phyloP scores from a whole-genome alignment of 1,140 invertebrate species.

The Papilio xuthus region DNA sequence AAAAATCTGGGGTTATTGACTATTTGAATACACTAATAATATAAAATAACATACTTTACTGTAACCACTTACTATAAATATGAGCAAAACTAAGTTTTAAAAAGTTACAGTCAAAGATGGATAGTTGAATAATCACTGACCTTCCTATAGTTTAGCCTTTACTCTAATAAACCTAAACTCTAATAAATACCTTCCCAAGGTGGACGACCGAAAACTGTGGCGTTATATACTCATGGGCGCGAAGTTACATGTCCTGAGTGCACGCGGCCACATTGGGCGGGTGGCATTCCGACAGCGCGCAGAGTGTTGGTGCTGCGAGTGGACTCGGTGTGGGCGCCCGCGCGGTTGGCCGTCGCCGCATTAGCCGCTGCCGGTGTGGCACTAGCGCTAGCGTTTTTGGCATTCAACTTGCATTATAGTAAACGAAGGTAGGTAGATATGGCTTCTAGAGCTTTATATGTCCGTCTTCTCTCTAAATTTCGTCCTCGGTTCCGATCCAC shows the following conservation, averaged over 20 bases:
- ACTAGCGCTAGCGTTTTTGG: constrained; percentile 89
- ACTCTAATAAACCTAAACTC: too few relatives aligned
- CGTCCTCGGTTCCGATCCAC: too few relatives aligned
- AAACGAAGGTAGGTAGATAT: constrained; percentile 86
- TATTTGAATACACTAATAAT: too few relatives aligned
- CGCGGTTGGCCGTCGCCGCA: constrained; percentile 77
- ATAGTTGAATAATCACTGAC: too few relatives aligned
- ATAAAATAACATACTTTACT: too few relatives aligned
- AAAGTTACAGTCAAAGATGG: too few relatives aligned
- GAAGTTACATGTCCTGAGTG: constrained; percentile 87
- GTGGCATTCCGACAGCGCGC: constrained; percentile 89
- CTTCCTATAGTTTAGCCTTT: too few relatives aligned
- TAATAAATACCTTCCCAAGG: constrained; percentile 74
- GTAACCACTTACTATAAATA: too few relatives aligned
- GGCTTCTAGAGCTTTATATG: constrained; percentile 24
- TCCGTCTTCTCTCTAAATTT: neutral
- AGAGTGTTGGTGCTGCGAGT: constrained; percentile 87
- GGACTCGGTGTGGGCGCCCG: constrained; percentile 86
- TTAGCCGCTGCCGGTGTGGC: constrained; percentile 89
- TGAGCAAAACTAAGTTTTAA: too few relatives aligned
- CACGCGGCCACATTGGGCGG: constrained; percentile 86
- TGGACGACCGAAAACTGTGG: constrained; percentile 86
- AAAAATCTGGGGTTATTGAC: too few relatives aligned
- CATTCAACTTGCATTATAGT: constrained; percentile 93
- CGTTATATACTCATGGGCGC: constrained; percentile 87